Conservation (phyloP, 2,888 invertebrate genomes). For the Athripsodes cinereus region DNA sequence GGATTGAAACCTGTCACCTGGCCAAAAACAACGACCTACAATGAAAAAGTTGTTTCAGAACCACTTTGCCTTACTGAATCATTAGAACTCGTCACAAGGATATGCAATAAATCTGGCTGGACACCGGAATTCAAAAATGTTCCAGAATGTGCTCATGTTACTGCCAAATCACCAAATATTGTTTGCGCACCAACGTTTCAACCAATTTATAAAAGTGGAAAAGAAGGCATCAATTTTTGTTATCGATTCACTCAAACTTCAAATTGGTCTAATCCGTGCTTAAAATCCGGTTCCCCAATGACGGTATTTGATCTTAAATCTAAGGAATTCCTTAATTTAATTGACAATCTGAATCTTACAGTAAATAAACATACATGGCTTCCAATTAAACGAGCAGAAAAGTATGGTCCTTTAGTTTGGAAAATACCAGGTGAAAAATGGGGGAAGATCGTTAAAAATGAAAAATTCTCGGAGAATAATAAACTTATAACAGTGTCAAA, state of each 20-base stretch:
- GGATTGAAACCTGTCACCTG: conserved; percentile 38
- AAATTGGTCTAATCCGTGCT: conserved; percentile 41
- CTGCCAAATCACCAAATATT: conserved; percentile 32
- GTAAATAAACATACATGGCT: conserved; percentile 41
- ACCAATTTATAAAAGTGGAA: conserved; percentile 33
- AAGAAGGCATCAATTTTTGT: conserved; percentile 35
- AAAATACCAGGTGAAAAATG: conserved; percentile 42
- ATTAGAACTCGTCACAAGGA: conserved; percentile 30
- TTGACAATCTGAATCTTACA: conserved; percentile 30
- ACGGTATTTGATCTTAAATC: conserved; percentile 38
- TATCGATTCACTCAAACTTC: conserved; percentile 35
- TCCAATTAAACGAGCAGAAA: conserved; percentile 41
- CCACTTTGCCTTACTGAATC: conserved; percentile 38
- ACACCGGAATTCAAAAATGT: conserved; percentile 34
- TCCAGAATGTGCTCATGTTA: conserved; percentile 34
- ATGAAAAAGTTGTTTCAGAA: conserved; percentile 35
- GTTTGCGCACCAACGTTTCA: conserved; percentile 39
- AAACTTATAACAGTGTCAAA: conserved; percentile 22
- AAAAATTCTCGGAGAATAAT: conserved; percentile 20
- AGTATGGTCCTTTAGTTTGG: conserved; percentile 44
- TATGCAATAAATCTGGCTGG: conserved; percentile 37
- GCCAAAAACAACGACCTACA: conserved; percentile 32
- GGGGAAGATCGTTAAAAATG: conserved; percentile 31
- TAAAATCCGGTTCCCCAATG: conserved; percentile 40
- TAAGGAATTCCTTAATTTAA: conserved; percentile 34